These are phyloP conservation scores for Trachops cirrhosus DNA, from an alignment of 2,797 vertebrate genomes.

Conservation along the genomic window DNA sequence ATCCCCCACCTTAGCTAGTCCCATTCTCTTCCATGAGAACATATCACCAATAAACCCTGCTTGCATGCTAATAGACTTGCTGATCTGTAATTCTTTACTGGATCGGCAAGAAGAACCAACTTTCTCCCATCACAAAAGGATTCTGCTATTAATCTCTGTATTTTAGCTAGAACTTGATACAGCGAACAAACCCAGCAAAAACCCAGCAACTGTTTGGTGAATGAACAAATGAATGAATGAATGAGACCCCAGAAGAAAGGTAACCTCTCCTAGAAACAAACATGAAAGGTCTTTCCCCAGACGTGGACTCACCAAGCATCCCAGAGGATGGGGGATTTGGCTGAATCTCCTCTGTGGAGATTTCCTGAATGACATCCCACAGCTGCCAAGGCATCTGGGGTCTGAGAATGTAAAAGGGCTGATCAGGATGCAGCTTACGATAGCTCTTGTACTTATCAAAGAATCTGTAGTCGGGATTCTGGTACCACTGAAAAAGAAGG, in stretches of 20 bases:
- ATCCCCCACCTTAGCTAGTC: neutral
- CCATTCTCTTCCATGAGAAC: neutral
- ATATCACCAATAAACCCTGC: neutral
- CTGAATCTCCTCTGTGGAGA: conserved; percentile 84
- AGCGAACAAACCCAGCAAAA: neutral
- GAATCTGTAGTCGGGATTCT: conserved; percentile 85
- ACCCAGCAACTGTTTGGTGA: neutral
- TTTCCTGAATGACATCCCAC: conserved; percentile 87
- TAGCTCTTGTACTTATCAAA: conserved; percentile 82
- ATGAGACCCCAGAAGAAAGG: conserved; percentile 28
- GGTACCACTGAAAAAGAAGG: conserved; percentile 84
- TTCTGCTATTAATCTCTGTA: neutral
- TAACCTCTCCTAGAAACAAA: conserved; percentile 38
- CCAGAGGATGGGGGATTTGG: conserved; percentile 88
- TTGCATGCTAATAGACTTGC: neutral
- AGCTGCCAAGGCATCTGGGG: conserved; percentile 87
- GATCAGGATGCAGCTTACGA: conserved; percentile 77
- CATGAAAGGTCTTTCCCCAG: neutral
- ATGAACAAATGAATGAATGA: neutral
- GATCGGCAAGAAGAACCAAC: neutral
- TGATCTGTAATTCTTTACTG: neutral
- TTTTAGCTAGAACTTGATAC: neutral
- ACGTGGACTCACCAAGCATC: conserved; percentile 83
- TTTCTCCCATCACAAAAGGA: neutral
- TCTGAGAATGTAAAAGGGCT: conserved; percentile 87